Evolutionary conservation across 2,888 invertebrate genomes (phyloP), one percentile per base, ranked within the genome.

Genomic region (Xestia c-nigrum): DNA sequence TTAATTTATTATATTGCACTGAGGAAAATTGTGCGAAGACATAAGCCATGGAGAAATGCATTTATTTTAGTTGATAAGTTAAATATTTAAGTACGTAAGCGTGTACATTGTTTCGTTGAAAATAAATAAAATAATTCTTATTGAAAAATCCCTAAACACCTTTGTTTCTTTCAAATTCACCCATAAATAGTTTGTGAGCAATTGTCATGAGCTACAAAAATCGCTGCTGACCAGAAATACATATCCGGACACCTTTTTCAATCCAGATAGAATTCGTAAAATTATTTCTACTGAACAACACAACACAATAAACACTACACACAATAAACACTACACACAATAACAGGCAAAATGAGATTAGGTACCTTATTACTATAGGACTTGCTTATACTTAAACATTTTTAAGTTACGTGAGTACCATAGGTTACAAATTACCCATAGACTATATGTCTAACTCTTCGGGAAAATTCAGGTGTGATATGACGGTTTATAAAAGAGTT

Each of bases 111-210:
- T 96, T 96, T 94, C 89, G 96, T 96, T 96, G 93, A 95, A 95
- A 96, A 96, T 95, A 96, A 96, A 92, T 94, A 90, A 64, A 64
- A 88, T 87, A 93, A 95, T 96, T 96, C 92, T 95, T 96, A 96
- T 96, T 96, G 93, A 96, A 96, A 96, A 96, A 96, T 93, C 93
- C 92, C 89, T 92, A 94, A 88, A 78, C 21, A 78, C 21, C 31
- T 57, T 84, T 72, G 72, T 89, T 83, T 85, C 50, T 75, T 81
- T 79, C 12, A 4, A 64, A 9, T 64, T 6, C 14, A 40, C n/a
- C 9, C 19, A 19, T 19, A 61, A 16, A 31, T 7, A 31, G 59
- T 59, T 59, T 7, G 3, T 9, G 59, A 31, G 14, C 31, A 7
- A 31, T 59, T 1, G 57, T 55, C 55, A n/a, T n/a, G n/a, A n/a